phyloP scores from a whole-genome alignment of 1,140 invertebrate species.

The Agrypnia vestita region DNA sequence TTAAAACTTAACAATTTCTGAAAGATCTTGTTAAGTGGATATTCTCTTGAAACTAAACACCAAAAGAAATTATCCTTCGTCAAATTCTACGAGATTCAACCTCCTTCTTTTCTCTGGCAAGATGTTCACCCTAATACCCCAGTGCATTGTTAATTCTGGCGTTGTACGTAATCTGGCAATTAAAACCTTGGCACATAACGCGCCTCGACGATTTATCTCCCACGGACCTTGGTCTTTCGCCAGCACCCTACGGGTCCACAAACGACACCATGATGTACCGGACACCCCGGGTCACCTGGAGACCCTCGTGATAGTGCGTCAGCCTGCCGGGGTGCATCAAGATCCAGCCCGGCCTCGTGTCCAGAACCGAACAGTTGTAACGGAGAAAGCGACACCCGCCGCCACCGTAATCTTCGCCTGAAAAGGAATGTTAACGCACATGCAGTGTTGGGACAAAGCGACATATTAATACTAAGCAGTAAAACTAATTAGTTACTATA shows the following conservation, averaged over 20 bases:
- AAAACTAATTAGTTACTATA: background rate
- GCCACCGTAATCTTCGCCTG: constrained; percentile 85
- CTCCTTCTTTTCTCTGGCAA: no score
- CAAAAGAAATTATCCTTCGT: no score
- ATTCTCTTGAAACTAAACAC: no score
- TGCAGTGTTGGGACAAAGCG: background rate
- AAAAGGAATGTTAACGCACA: constrained; percentile 33
- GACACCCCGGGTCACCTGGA: constrained; percentile 90
- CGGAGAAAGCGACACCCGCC: constrained; percentile 96
- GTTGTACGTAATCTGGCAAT: no score
- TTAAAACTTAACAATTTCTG: no score
- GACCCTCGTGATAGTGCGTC: constrained; percentile 97
- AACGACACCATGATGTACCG: constrained; percentile 99
- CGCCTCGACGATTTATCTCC: no score
- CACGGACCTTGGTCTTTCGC: background rate
- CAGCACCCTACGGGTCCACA: constrained; percentile 89
- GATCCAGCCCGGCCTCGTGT: constrained; percentile 93
- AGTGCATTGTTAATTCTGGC: no score
- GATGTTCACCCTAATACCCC: no score
- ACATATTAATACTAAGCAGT: background rate
- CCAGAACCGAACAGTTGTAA: constrained; percentile 96
- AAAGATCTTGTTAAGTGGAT: no score
- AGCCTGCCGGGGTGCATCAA: constrained; percentile 97
- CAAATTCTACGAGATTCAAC: no score
- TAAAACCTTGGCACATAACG: no score